phyloP scores from a whole-genome alignment of 64 coral and sea anemone species.

The Montipora capricornis region DNA sequence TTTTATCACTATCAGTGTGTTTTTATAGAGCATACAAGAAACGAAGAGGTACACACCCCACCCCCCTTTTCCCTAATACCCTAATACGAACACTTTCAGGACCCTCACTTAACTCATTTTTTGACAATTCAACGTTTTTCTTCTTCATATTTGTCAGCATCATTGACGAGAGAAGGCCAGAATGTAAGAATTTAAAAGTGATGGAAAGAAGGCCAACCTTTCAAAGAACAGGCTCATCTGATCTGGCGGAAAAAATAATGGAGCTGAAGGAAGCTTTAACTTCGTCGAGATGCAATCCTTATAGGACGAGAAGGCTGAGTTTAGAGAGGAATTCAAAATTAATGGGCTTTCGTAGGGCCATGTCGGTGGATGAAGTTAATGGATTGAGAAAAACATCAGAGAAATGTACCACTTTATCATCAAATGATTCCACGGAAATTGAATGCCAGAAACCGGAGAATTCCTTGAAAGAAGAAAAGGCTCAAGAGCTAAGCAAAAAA shows the following conservation, averaged over 20 bases:
- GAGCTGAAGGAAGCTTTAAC: conserved; percentile 33
- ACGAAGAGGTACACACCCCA: no score
- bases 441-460: not conserved
- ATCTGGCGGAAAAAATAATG: conserved; percentile 40
- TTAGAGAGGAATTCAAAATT: not conserved
- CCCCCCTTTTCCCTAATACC: no score
- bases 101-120: no score
- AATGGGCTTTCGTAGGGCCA: not conserved
- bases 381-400: not conserved
- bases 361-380: conserved; percentile 34
- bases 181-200: not conserved
- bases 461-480: not conserved
- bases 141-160: not conserved
- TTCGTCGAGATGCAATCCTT: not conserved
- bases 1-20: no score
- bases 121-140: no score
- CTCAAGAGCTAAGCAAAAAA: not conserved
- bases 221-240: not conserved
- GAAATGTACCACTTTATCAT: not conserved
- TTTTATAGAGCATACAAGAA: no score
- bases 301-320: not conserved
- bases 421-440: not conserved
- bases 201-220: not conserved
- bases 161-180: conserved; percentile 1
- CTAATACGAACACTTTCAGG: no score